These are phyloP conservation scores for Paradoxurus hermaphroditus DNA, from an alignment of 2,113 vertebrate species.

Conservation along the genomic window DNA sequence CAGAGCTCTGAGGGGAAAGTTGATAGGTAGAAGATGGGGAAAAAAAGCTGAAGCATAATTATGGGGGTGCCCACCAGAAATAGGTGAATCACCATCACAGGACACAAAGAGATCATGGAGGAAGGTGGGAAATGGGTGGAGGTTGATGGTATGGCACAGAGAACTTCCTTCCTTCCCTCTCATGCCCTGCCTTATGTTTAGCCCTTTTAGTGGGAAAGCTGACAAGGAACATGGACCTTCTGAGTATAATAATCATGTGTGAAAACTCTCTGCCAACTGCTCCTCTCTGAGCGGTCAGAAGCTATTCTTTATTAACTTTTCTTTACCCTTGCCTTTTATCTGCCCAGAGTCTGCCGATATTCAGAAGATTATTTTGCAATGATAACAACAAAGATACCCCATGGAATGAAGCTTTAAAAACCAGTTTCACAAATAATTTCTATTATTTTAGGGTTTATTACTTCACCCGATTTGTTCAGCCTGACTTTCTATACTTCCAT, in stretches of 20 bases:
- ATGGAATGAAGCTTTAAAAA: background rate
- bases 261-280: background rate
- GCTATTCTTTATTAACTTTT: background rate
- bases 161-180: no score
- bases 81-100: background rate
- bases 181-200: background rate
- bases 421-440: background rate
- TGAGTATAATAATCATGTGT: background rate
- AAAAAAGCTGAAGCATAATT: background rate
- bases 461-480: background rate
- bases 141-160: background rate
- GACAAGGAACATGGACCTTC: background rate
- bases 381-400: background rate
- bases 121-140: no score
- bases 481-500: background rate
- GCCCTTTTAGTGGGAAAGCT: background rate
- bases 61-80: background rate
- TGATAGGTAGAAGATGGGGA: background rate
- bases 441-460: background rate
- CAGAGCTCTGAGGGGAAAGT: background rate
- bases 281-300: background rate
- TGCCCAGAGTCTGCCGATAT: background rate
- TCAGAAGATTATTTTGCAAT: background rate
- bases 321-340: background rate
- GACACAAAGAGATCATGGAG: background rate